Evolutionary conservation across 1,140 invertebrate genomes (phyloP), one percentile per base, ranked within the genome.

Genomic region (Charaxes varanes): DNA sequence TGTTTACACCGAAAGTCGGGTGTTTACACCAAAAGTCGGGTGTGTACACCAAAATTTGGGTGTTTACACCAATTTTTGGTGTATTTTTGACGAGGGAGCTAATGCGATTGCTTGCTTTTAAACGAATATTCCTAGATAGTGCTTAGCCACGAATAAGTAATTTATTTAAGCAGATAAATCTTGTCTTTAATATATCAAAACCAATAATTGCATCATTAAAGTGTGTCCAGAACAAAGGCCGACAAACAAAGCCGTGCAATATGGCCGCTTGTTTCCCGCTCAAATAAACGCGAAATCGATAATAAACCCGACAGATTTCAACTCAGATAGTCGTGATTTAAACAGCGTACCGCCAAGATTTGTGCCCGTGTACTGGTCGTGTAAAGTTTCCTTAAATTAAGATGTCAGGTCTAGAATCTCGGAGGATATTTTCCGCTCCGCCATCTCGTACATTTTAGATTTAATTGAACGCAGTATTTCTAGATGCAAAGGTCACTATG

Each of bases 301-400:
- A 57, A 57, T 58, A 62, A 54, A 52, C 51, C 42, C 46, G 10
- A 28, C 19, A 60, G 64, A 71, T 66, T 54, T 41, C 44, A 55
- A 44, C 48, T 37, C 50, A 56, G 73, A 78, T 78, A 78, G 38
- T 27, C 44, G 62, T 76, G 73, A 78, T 78, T 78, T 74, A 78
- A 62, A 33, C 57, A 71, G 65, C 55, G 55, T 45, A 55, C 12
- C 33, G 17, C 35, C 40, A 41, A 56, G 64, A 78, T 71, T 78
- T 78, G 73, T 66, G 40, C 31, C 28, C 32, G 46, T 28, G 23
- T 44, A 21, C 37, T 26, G 15, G 17, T 15, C 59, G 53, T 78
- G 74, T 78, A 78, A 48, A 61, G 51, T 41, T 30, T 36, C 42
- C 33, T 46, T 35, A 48, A 53, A 48, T 58, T 50, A 58, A 58